phyloP scores from a whole-genome alignment of 23 tunicate species.

The Trididemnum miniatum region DNA sequence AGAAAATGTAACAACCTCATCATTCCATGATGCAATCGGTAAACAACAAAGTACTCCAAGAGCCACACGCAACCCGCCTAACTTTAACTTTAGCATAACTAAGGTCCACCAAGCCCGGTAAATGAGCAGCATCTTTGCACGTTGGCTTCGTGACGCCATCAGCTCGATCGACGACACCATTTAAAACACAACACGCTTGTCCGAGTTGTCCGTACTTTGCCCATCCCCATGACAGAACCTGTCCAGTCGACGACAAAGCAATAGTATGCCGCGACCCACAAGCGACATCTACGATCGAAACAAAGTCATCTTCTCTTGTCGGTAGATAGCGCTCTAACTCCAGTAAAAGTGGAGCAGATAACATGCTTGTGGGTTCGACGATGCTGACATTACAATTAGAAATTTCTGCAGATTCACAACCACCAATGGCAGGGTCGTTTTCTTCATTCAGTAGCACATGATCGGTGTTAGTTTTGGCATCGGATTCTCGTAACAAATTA shows the following conservation, averaged over 20 bases:
- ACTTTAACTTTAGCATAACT: not conserved
- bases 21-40: too few species aligned
- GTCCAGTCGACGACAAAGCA: conserved; percentile 49
- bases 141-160: not conserved
- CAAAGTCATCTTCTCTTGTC: conserved; percentile 4
- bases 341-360: conserved; percentile 41
- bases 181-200: conserved; percentile 32
- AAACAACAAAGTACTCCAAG: conserved; percentile 32
- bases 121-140: not conserved
- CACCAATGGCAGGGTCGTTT: not conserved
- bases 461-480: not conserved
- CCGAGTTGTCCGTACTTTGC: conserved; percentile 84
- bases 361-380: conserved; percentile 42
- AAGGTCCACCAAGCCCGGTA: not conserved
- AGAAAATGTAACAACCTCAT: too few species aligned
- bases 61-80: conserved; percentile 10
- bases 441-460: not conserved
- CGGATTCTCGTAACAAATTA: not conserved
- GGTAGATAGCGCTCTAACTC: conserved; percentile 56
- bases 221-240: conserved; percentile 84
- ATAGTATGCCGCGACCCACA: conserved; percentile 78
- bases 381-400: not conserved
- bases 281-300: conserved; percentile 43
- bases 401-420: not conserved
- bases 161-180: not conserved